Conservation (phyloP, 2,888 invertebrate genomes). For the Aplocera efformata region DNA sequence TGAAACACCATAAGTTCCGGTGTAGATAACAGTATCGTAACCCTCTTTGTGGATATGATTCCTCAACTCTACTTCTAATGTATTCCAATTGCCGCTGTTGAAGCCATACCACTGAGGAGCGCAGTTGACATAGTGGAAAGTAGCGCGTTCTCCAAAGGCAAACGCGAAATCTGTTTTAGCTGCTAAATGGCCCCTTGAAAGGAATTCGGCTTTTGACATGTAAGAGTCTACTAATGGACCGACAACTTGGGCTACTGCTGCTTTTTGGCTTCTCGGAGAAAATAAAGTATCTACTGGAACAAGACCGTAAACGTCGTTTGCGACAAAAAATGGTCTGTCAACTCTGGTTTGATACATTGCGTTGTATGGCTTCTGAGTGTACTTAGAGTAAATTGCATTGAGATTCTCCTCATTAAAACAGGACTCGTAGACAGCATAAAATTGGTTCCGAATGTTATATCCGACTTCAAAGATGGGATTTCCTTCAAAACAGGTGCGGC, state of each 20-base stretch:
- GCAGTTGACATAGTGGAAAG: constrained; percentile 84
- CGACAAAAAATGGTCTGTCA: constrained; percentile 56
- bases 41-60: constrained; percentile 51
- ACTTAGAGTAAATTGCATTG: constrained; percentile 58
- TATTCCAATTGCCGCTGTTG: constrained; percentile 82
- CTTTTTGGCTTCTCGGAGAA: constrained; percentile 51
- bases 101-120: constrained; percentile 85
- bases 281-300: constrained; percentile 54
- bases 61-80: constrained; percentile 70
- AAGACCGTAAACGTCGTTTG: constrained; percentile 43
- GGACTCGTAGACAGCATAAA: constrained; percentile 61
- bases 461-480: constrained; percentile 61
- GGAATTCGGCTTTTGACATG: constrained; percentile 53
- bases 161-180: constrained; percentile 84
- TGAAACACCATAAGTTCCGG: constrained; percentile 81
- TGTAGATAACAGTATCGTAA: constrained; percentile 73
- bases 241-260: constrained; percentile 49
- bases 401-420: constrained; percentile 56
- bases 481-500: constrained; percentile 51
- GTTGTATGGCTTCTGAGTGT: constrained; percentile 66
- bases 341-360: constrained; percentile 61
- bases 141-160: constrained; percentile 80
- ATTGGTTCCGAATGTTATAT: constrained; percentile 45
- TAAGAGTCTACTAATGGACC: constrained; percentile 55
- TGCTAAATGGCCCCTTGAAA: constrained; percentile 83